Conservation (phyloP, 1,140 invertebrate genomes). For the Bradysia coprophila region DNA sequence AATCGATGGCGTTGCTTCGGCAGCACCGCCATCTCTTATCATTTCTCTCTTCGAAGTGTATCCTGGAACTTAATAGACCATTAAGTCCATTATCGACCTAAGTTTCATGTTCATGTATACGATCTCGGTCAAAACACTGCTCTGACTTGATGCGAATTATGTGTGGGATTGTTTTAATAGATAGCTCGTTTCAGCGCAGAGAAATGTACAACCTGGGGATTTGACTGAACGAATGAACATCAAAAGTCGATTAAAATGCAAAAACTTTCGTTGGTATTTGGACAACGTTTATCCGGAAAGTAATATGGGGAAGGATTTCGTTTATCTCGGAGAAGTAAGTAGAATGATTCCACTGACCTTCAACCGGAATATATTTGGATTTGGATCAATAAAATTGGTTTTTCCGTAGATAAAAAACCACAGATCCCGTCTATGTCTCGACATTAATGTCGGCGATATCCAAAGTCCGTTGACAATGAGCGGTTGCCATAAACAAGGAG, state of each 20-base stretch:
- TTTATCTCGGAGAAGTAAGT: slow-evolving; percentile 85
- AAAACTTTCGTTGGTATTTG: slow-evolving; percentile 89
- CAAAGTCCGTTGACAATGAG: slow-evolving; percentile 89
- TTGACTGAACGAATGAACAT: slow-evolving; percentile 54
- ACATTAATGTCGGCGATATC: slow-evolving; percentile 89
- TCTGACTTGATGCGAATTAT: too few species aligned
- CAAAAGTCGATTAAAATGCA: slow-evolving; percentile 62
- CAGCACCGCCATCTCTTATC: too few species aligned
- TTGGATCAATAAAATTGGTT: neutral
- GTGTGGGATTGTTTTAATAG: too few species aligned
- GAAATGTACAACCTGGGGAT: slow-evolving; percentile 67
- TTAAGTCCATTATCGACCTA: too few species aligned
- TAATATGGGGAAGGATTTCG: slow-evolving; percentile 92
- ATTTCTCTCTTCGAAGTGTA: too few species aligned
- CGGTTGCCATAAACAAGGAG: slow-evolving; percentile 92
- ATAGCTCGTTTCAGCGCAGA: slow-evolving; percentile 30
- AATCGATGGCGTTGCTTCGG: too few species aligned
- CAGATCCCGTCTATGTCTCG: slow-evolving; percentile 74
- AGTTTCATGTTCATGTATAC: too few species aligned
- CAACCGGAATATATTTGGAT: neutral
- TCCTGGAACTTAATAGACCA: too few species aligned
- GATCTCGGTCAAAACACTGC: too few species aligned
- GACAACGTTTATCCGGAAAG: slow-evolving; percentile 86
- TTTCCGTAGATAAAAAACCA: slow-evolving; percentile 62
- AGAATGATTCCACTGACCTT: neutral